Evolutionary conservation across 2,888 invertebrate genomes (phyloP).

Genomic region (Diaprepes abbreviatus): DNA sequence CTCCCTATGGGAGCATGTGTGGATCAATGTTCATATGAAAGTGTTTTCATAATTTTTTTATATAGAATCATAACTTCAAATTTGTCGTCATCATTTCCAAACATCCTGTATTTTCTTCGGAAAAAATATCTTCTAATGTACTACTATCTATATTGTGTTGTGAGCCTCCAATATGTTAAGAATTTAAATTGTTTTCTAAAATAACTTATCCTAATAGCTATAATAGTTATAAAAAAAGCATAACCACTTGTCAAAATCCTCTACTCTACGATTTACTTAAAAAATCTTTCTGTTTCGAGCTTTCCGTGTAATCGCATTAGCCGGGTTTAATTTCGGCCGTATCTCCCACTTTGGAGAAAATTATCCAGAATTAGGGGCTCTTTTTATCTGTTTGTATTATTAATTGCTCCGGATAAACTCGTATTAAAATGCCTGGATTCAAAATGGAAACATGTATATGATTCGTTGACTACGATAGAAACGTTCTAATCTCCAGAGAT

Average conservation of each 20-base stretch:
- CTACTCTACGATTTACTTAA: background rate
- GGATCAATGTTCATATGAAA: no score
- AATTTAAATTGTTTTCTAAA: no score
- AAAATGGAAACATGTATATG: background rate
- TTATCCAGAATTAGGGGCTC: constrained; percentile 20
- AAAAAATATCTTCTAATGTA: no score
- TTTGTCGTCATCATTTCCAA: no score
- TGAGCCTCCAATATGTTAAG: no score
- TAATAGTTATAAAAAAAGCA: no score
- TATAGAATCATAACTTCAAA: no score
- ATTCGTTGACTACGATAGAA: background rate
- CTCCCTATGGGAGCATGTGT: no score
- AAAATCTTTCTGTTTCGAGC: constrained; percentile 17
- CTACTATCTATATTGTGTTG: no score
- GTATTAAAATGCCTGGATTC: constrained; percentile 13
- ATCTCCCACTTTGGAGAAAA: constrained; percentile 31
- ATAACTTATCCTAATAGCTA: no score
- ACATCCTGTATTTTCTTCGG: no score
- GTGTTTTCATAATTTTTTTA: no score
- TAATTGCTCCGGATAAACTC: constrained; percentile 27
- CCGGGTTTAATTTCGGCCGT: constrained; percentile 19
- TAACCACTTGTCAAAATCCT: background rate
- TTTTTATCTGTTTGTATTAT: constrained; percentile 37
- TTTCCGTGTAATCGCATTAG: constrained; percentile 23
- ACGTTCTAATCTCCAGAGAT: background rate